Evolutionary conservation across 1,140 invertebrate species (phyloP), one percentile per base, ranked within the genome.

Genomic region (Lucilia cuprina): DNA sequence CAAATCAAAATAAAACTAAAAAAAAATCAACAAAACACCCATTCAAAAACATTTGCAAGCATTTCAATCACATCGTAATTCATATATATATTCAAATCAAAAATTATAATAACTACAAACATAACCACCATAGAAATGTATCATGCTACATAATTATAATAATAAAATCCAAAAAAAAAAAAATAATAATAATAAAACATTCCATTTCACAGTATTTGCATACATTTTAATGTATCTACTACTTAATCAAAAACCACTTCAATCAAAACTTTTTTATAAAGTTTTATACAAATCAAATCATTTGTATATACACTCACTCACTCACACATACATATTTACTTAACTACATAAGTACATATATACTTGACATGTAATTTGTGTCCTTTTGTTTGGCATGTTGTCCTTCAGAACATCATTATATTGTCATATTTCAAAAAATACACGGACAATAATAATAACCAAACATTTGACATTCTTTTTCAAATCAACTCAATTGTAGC

Each of bases 11-110:
- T 19, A 30, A 41, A 30, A 30, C 25, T 30, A 30, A 30, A 30
- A 30, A 30, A 30, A 30, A 30, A 30, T 30, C 35, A 84, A 7
- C 3, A 78, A 80, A 50, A 41, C 80, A 84, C 21, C 4, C 78
- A 47, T 82, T 19, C 25, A 30, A 34, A 78, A 34, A n/a, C 75
- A 78, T 35, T 41, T n/a, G 30, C 30, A 25, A 34, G 17, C 34
- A 35, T 17, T 78, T 13, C 34, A 13, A 34, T 19, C 49, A 25
- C 21, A 82, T 82, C n/a, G 30, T 21, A 49, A 2, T 19, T 55
- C 47, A 55, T 83, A 70, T 7, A 55, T 83, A 70, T 7, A 65
- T 55, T 34, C 55, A 83, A 35, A 83, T 21, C 25, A 74, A 74
- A 74, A 75, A 75, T 25, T 12, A 41, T 8, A 41, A 41, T 41